Percentiles rank a stretch among this genome's conserved stretches.
Evolutionary conservation across 2,113 vertebrate genomes (phyloP).

Genomic region (Laticauda laticaudata): DNA sequence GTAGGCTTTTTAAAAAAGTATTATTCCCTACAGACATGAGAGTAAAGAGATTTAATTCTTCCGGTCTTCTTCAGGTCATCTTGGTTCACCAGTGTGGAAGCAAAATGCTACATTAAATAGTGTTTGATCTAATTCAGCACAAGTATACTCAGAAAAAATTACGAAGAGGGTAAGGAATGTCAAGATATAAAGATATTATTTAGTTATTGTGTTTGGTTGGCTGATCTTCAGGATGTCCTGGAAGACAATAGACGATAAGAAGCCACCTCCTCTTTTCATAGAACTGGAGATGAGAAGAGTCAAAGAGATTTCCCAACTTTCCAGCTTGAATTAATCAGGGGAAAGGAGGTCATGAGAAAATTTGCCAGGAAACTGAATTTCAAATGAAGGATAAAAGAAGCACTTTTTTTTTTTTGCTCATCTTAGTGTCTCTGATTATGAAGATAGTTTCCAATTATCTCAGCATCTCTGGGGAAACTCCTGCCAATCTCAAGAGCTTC

Average conservation of each 20-base stretch:
- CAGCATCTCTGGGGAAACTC: not conserved
- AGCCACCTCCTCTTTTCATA: not conserved
- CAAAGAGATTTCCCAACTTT: not conserved
- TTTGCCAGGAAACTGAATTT: not conserved
- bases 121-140: not conserved
- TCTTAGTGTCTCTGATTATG: not conserved
- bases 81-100: not conserved
- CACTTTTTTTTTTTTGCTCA: not conserved
- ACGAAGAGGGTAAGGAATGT: not conserved
- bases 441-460: rapidly evolving
- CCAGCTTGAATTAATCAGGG: not conserved
- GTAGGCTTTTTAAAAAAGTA: not conserved
- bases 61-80: not conserved
- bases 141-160: not conserved
- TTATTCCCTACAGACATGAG: not conserved
- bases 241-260: not conserved
- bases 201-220: not conserved
- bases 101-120: not conserved
- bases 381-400: not conserved
- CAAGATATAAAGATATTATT: not conserved
- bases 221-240: not conserved
- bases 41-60: not conserved
- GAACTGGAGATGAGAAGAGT: not conserved
- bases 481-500: constrained; percentile 23
- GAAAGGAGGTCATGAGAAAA: not conserved